phyloP scores from a whole-genome alignment of 2,113 vertebrate genomes.

The Istiophorus platypterus region DNA sequence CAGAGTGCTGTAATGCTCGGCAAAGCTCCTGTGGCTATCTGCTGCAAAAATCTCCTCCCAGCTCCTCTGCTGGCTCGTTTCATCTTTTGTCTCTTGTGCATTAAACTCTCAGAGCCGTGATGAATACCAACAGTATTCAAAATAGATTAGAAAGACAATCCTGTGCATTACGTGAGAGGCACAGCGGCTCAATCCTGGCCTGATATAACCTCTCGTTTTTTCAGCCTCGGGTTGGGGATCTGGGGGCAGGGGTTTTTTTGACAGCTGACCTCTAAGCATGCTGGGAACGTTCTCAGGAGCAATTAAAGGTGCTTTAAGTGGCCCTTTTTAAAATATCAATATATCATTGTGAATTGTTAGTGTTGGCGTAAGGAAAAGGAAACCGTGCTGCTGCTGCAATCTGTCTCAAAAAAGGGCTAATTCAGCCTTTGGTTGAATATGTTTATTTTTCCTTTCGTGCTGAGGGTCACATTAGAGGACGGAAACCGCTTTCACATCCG shows the following conservation, averaged over 20 bases:
- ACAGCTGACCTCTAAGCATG: neutral
- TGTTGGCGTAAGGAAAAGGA: neutral
- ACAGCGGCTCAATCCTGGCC: neutral
- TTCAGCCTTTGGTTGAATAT: neutral
- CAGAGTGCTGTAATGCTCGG: conserved; percentile 13
- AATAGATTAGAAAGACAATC: conserved; percentile 41
- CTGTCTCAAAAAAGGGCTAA: neutral
- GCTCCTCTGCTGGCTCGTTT: conserved; percentile 54
- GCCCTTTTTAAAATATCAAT: neutral
- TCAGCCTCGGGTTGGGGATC: neutral
- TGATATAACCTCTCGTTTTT: neutral
- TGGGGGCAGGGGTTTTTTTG: neutral
- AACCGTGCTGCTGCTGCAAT: neutral
- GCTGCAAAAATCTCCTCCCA: conserved; percentile 45
- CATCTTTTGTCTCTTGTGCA: conserved; percentile 61
- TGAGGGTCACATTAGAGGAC: too few species aligned
- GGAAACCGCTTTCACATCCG: neutral
- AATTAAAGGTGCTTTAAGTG: neutral
- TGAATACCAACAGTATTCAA: conserved; percentile 43
- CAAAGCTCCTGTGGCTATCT: conserved; percentile 50
- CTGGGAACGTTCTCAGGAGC: neutral
- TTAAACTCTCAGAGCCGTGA: conserved; percentile 39
- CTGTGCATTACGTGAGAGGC: conserved; percentile 11
- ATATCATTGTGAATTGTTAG: neutral
- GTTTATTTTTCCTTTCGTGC: neutral